Conservation (phyloP, 2,888 invertebrate genomes). For the Lydus trimaculatus region DNA sequence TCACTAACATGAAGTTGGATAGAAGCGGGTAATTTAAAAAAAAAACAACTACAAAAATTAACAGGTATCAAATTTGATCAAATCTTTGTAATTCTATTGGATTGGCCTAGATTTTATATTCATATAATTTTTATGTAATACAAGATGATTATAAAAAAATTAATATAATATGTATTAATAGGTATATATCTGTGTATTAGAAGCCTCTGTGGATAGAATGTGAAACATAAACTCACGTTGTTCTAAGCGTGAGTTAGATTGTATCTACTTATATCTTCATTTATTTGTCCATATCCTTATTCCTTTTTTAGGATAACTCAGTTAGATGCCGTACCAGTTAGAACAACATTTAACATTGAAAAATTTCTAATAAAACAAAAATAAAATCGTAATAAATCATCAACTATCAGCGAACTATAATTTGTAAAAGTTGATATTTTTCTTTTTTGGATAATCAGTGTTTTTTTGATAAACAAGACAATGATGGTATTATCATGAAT, state of each 20-base stretch:
- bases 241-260: constrained; percentile 19
- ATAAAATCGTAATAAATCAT: not conserved
- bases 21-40: not conserved
- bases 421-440: no score
- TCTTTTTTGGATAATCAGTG: not conserved
- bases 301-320: constrained; percentile 6
- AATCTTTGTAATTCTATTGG: not conserved
- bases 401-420: not conserved
- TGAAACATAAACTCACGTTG: constrained; percentile 21
- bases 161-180: not conserved
- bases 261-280: not conserved
- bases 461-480: not conserved
- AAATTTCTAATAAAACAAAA: no score
- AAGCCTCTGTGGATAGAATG: not conserved
- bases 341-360: not conserved
- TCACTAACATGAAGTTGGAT: not conserved
- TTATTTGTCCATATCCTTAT: constrained; percentile 14
- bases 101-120: not conserved
- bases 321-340: not conserved
- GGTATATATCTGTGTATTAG: not conserved
- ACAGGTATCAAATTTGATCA: not conserved
- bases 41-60: no score
- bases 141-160: not conserved
- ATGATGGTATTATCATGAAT: not conserved
- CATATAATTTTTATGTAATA: not conserved